phyloP scores from a whole-genome alignment of 1,140 invertebrate species.

The Neoseiulus cucumeris region DNA sequence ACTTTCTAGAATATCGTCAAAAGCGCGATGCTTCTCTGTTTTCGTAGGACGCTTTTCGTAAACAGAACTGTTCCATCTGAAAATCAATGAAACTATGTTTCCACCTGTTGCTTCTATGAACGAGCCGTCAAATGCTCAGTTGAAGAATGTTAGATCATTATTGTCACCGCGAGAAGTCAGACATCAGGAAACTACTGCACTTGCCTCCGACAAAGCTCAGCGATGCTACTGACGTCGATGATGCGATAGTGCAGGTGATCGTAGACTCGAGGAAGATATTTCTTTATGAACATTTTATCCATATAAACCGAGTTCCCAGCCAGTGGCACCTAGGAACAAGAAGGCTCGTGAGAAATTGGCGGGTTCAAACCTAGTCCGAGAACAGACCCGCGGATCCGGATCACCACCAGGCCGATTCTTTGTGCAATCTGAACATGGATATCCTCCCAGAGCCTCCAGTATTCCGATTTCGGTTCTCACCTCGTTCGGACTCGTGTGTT shows the following conservation, averaged over 20 bases:
- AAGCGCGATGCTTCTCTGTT: slow-evolving; percentile 42
- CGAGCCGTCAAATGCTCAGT: no score
- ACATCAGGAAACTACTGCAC: slow-evolving; percentile 25
- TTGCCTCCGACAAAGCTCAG: slow-evolving; percentile 43
- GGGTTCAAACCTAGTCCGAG: no score
- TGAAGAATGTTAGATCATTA: no score
- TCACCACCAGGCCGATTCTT: no score
- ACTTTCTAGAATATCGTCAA: slow-evolving; percentile 67
- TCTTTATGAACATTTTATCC: slow-evolving; percentile 54
- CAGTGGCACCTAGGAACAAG: slow-evolving; percentile 38
- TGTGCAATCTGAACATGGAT: no score
- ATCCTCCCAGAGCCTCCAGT: neutral
- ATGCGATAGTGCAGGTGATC: slow-evolving; percentile 74
- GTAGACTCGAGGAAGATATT: slow-evolving; percentile 50
- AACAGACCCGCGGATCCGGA: no score
- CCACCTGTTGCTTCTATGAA: neutral
- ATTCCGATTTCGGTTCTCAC: slow-evolving; percentile 14
- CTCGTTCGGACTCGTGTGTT: slow-evolving; percentile 39
- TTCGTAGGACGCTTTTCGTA: slow-evolving; percentile 41
- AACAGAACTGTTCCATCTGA: slow-evolving; percentile 47
- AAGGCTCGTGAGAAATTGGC: slow-evolving; percentile 22
- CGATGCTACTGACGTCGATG: slow-evolving; percentile 74
- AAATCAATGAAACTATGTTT: slow-evolving; percentile 19
- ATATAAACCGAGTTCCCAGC: slow-evolving; percentile 75
- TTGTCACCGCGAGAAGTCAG: no score